These are phyloP conservation scores for Zaprionus kolodkinae DNA, from an alignment of 1,140 invertebrate genomes.

Conservation along the genomic window DNA sequence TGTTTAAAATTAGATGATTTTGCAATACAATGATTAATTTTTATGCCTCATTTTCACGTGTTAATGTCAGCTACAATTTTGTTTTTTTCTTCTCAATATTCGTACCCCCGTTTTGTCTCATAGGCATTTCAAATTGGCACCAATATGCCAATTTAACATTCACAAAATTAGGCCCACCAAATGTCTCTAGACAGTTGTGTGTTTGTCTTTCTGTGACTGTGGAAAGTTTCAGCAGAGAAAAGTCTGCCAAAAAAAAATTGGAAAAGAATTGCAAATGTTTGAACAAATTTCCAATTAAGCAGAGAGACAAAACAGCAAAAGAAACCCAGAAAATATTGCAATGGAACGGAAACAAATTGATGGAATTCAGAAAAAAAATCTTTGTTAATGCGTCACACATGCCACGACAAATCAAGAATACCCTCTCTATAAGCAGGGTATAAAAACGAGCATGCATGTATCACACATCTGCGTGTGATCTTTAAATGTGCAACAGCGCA, in stretches of 20 bases:
- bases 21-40: conserved; percentile 78
- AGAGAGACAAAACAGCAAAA: neutral
- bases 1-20: conserved; percentile 71
- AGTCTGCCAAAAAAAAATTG: neutral
- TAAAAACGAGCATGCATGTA: neutral
- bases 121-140: conserved; percentile 73
- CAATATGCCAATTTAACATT: conserved; percentile 63
- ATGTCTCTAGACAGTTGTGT: conserved; percentile 9
- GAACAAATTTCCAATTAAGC: neutral
- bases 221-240: conserved; percentile 40
- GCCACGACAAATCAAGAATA: neutral
- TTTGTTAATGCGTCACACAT: neutral
- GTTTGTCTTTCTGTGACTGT: conserved; percentile 24
- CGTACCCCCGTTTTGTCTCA: neutral
- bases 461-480: conserved; percentile 8
- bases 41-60: conserved; percentile 21
- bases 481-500: conserved; percentile 1
- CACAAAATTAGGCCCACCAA: conserved; percentile 36
- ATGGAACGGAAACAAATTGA: neutral
- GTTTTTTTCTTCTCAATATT: conserved; percentile 23
- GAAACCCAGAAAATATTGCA: neutral
- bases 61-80: conserved; percentile 2
- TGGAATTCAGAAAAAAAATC: neutral
- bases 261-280: conserved; percentile 1
- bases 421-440: neutral